Evolutionary conservation across 2,888 invertebrate genomes (phyloP), one percentile per base, ranked within the genome.

Genomic region (Lithophane socia): DNA sequence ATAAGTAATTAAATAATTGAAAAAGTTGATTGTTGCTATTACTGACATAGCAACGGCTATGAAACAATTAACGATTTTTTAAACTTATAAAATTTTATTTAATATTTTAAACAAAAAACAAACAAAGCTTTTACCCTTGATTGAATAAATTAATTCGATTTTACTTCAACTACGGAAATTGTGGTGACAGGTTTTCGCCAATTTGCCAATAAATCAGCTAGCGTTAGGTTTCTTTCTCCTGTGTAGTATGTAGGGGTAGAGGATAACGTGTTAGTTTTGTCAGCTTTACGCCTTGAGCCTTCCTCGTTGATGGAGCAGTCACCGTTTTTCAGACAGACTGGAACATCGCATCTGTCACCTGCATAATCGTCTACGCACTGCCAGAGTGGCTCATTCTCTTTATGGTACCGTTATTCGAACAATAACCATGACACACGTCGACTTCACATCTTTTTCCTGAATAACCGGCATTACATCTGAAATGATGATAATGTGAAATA

Each of bases 271-370:
- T 56, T 49, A 49, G 10, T 56, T 18, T 49, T 18, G 18, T 10
- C 8, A 13, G 37, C 5, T 5, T 16, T 60, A 29, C 24, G n/a
- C 10, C 10, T 60, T 58, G 58, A 24, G 16, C 8, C 24, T 16
- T 60, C 16, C 24, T 37, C 58, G 24, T 58, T 24, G 0, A 24
- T 7, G 24, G 24, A 24, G 3, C 58, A 58, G 56, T 58, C 3
- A 16, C 44, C 58, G 24, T 58, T 42, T 18, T 58, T 18, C 58
- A 24, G 44, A 24, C 44, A 69, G 18, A 0, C 24, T 44, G 44
- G 4, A 8, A 44, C 18, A 3, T 73, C 44, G 12, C 72, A 73
- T 56, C 73, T 73, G 3, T 56, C 21, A 4, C 68, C 73, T 21
- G 16, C 2, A n/a, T 68, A 54, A 29, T n/a, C 29, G 9, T 21